Conservation (phyloP, 2,797 vertebrate genomes). For the Astyanax mexicanus region DNA sequence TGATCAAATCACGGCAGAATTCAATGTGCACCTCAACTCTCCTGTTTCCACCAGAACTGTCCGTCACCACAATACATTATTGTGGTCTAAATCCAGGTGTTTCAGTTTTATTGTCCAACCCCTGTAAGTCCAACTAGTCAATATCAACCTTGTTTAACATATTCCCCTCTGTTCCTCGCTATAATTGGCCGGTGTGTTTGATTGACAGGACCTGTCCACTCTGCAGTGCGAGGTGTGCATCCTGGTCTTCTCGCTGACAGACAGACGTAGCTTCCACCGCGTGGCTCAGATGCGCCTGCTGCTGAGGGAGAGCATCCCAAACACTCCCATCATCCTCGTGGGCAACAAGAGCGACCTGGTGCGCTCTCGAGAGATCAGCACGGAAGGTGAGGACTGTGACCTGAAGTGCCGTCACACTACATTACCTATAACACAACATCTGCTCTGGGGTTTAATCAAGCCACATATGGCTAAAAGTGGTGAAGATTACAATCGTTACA, state of each 20-base stretch:
- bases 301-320: constrained; percentile 83
- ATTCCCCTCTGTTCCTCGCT: neutral
- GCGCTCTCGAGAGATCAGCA: constrained; percentile 88
- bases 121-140: no score
- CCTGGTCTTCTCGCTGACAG: constrained; percentile 92
- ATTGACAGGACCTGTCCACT: constrained; percentile 82
- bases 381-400: constrained; percentile 79
- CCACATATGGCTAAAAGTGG: neutral
- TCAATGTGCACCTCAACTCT: no score
- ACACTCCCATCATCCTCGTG: constrained; percentile 89
- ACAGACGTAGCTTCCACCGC: constrained; percentile 88
- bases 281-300: constrained; percentile 87
- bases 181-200: constrained; percentile 33
- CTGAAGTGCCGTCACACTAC: neutral
- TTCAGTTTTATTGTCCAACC: no score
- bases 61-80: no score
- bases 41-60: no score
- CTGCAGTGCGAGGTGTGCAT: constrained; percentile 89
- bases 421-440: constrained; percentile 20
- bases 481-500: no score
- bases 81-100: no score
- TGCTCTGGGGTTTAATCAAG: neutral
- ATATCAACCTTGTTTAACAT: no score
- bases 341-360: constrained; percentile 95
- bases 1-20: no score